Percentiles rank a stretch among this genome's conserved stretches.
phyloP scores from a whole-genome alignment of 1,140 invertebrate species.

The Drosophila kikkawai region DNA sequence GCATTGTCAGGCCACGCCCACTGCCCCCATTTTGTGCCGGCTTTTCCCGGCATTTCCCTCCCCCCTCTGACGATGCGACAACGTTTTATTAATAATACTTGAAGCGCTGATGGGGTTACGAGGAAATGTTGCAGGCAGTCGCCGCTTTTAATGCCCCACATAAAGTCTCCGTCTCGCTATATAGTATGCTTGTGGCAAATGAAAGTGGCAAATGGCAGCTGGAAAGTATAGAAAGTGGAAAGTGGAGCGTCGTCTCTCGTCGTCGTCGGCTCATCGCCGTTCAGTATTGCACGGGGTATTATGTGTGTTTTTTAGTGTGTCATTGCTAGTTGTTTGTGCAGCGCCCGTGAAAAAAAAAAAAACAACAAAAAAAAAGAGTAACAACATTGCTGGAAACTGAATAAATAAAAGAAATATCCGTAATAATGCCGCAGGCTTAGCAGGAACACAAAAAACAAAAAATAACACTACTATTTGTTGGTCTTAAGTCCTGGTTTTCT shows the following conservation, averaged over 20 bases:
- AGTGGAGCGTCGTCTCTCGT: slow-evolving; percentile 40
- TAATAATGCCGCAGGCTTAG: slow-evolving; percentile 16
- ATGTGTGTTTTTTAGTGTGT: slow-evolving; percentile 34
- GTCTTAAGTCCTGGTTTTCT: slow-evolving; percentile 11
- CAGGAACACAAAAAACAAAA: not conserved
- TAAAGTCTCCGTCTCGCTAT: slow-evolving; percentile 29
- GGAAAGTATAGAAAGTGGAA: slow-evolving; percentile 17
- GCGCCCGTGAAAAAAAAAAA: slow-evolving; percentile 48
- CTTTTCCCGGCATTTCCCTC: slow-evolving; percentile 11
- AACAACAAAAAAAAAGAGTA: slow-evolving; percentile 7
- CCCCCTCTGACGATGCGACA: slow-evolving; percentile 38
- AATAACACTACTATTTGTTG: slow-evolving; percentile 8
- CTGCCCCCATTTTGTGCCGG: slow-evolving; percentile 42
- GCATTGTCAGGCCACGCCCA: slow-evolving; percentile 62
- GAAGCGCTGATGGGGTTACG: slow-evolving; percentile 63
- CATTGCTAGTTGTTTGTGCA: slow-evolving; percentile 48
- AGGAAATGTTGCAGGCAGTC: slow-evolving; percentile 54
- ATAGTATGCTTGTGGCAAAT: slow-evolving; percentile 26
- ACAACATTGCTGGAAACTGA: slow-evolving; percentile 3
- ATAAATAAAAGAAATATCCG: slow-evolving; percentile 31
- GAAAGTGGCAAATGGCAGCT: slow-evolving; percentile 32
- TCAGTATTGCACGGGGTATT: slow-evolving; percentile 11
- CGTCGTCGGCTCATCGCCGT: slow-evolving; percentile 26
- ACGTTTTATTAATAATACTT: slow-evolving; percentile 68
- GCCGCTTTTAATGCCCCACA: slow-evolving; percentile 61